These are phyloP conservation scores for Thyatira batis DNA, from an alignment of 2,888 invertebrate genomes.

Conservation along the genomic window DNA sequence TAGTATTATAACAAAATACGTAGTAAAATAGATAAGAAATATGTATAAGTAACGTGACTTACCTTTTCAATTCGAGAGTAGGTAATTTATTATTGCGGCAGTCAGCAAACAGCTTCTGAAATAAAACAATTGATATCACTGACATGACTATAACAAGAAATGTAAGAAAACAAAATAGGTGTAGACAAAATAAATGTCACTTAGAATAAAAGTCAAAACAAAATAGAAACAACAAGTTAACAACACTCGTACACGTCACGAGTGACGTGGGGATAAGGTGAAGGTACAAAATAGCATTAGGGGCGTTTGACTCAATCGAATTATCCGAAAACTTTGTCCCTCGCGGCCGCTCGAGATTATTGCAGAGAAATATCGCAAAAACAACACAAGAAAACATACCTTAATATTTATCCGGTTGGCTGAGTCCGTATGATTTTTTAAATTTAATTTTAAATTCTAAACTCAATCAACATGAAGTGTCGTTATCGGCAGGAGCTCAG, in stretches of 20 bases:
- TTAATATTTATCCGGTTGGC: conserved; percentile 19
- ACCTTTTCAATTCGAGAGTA: conserved; percentile 33
- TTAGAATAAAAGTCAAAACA: conserved; percentile 59
- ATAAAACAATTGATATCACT: conserved; percentile 35
- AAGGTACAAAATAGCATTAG: conserved; percentile 63
- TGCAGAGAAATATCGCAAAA: conserved; percentile 10
- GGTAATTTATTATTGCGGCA: neutral
- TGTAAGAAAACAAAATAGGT: conserved; percentile 23
- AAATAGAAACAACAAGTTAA: conserved; percentile 73
- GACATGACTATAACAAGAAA: conserved; percentile 25
- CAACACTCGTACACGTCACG: conserved; percentile 71
- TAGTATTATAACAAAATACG: conserved; percentile 16
- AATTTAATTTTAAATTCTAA: conserved; percentile 47
- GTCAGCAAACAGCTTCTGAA: conserved; percentile 43
- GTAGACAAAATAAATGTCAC: conserved; percentile 36
- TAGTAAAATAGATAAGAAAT: conserved; percentile 12
- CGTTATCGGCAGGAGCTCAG: conserved; percentile 75
- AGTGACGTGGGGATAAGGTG: conserved; percentile 39
- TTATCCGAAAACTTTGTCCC: conserved; percentile 47
- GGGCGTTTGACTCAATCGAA: conserved; percentile 63
- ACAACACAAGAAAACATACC: conserved; percentile 51
- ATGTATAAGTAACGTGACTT: conserved; percentile 38
- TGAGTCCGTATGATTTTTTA: conserved; percentile 22
- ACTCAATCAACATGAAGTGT: conserved; percentile 60
- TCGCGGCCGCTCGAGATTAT: conserved; percentile 18